Evolutionary conservation across 1,140 invertebrate genomes (phyloP), one percentile per base, ranked within the genome.

Genomic region (Papilio dardanus): DNA sequence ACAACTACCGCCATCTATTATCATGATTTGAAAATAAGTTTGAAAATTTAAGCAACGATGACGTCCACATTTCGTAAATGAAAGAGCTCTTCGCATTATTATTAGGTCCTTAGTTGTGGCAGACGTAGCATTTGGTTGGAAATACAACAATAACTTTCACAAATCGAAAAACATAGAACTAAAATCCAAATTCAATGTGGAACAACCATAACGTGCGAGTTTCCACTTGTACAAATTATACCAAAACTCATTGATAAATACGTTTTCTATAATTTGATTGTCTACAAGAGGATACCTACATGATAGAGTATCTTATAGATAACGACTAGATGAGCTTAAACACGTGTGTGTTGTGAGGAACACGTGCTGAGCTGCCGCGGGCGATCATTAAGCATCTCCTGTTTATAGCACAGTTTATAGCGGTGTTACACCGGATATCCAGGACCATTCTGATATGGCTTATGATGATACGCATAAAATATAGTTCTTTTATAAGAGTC

Each of bases 361-460:
- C 62, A 66, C 62, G 67, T 69, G 67, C 19, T 33, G 14, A 24
- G 30, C 14, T n/a, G n/a, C 1, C 65, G 10, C 24, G 35, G 8
- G 1, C 33, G 35, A 37, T 74, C 76, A 66, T 77, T 74, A 77
- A 74, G 54, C 76, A 65, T 74, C 66, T 77, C 76, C 71, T 77
- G 76, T 77, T 77, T 77, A 77, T 73, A 77, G 73, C 68, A 74
- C 67, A 37, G 67, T 77, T 77, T 74, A 77, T 74, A 66, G 65
- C 68, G 12, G 33, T 66, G 42, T 42, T 74, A 74, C 65, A 54
- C 76, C 24, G 40, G 40, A 69, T 37, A 67, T 74, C 68, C 66
- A 35, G n/a, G 24, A 31, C 37, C 42, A 68, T 77, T 74, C 42
- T 62, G 67, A 65, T 76, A 19, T 54, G 31, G 19, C 37, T n/a